phyloP scores from a whole-genome alignment of 2,113 vertebrate genomes.

The Semnornis frantzii region DNA sequence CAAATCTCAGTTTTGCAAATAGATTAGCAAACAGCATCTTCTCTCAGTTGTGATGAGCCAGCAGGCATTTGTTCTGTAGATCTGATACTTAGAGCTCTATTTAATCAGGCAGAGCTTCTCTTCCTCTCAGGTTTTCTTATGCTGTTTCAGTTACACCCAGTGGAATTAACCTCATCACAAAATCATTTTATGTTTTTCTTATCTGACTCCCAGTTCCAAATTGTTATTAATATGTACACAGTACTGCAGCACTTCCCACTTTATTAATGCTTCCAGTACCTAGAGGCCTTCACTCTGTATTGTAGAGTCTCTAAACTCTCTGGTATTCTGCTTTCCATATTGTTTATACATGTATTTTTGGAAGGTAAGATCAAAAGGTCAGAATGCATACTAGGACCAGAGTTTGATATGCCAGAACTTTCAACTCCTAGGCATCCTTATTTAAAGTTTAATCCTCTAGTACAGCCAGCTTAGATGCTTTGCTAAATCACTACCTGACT shows the following conservation, averaged over 20 bases:
- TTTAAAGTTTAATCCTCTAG: not conserved
- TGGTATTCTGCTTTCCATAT: not conserved
- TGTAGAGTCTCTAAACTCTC: not conserved
- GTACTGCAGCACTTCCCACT: not conserved
- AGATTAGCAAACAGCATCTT: not conserved
- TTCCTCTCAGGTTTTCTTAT: not conserved
- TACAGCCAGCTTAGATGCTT: not conserved
- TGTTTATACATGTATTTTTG: not conserved
- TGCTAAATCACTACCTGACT: not conserved
- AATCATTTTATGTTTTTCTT: conserved; percentile 23
- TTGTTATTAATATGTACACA: not conserved
- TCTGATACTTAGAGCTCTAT: not conserved
- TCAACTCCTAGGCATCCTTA: not conserved
- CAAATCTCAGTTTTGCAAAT: not conserved
- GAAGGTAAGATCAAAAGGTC: not conserved
- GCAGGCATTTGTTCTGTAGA: conserved; percentile 7
- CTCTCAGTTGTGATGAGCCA: not conserved
- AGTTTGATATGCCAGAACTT: not conserved
- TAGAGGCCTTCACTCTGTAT: not conserved
- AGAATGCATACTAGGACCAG: not conserved
- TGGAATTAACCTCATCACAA: conserved; percentile 12
- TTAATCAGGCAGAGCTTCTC: conserved; percentile 22
- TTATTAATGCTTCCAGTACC: not conserved
- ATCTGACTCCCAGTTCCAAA: not conserved
- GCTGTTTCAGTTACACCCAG: not conserved